Base-by-base conservation (phyloP, 2,888 invertebrate species). In the Sceliomorpha sp. region DNA sequence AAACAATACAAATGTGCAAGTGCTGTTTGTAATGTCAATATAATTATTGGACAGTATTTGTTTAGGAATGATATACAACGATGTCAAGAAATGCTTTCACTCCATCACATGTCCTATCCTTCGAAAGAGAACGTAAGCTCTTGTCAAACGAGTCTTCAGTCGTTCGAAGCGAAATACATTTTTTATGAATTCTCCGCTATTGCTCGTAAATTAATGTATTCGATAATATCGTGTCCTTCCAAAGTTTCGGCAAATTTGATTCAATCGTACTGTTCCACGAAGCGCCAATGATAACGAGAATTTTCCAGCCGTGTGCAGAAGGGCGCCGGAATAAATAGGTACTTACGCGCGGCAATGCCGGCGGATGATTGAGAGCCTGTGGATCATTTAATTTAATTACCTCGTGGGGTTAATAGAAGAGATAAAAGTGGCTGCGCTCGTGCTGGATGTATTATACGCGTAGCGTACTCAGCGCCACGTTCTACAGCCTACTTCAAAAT, bases 301-400 rank as follows among this genome's bases (percentile, higher is more conserved):
- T 47, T 60, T 60, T 56, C 32, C 47, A 58, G 39, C 45, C 50
- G 44, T 6, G 36, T 44, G 31, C 27, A 27, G 74, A 75, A 77
- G 79, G 78, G 77, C 67, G 75, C 68, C 70, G 74, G 76, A 73
- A 80, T 80, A 80, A 82, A 82, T 80, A 79, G 78, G 74, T 79
- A 77, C 78, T 80, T 79, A 76, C 70, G 72, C 68, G 71, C 48
- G 63, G 60, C 70, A 45, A 42, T 45, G 70, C 72, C 69, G 63
- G 70, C 74, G 76, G 79, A 84, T 86, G 83, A 86, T 86, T 81
- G 82, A 86, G 84, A 81, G 83, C 77, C 79, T 79, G 80, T 82
- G 81, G 82, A 86, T 85, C 85, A 83, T 86, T 85, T 85, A 86
- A 87, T 87, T 87, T 87, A 86, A 87, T 87, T 86, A 85, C 81